Conservation (phyloP, 2,113 vertebrate genomes). For the Carlito syrichta region DNA sequence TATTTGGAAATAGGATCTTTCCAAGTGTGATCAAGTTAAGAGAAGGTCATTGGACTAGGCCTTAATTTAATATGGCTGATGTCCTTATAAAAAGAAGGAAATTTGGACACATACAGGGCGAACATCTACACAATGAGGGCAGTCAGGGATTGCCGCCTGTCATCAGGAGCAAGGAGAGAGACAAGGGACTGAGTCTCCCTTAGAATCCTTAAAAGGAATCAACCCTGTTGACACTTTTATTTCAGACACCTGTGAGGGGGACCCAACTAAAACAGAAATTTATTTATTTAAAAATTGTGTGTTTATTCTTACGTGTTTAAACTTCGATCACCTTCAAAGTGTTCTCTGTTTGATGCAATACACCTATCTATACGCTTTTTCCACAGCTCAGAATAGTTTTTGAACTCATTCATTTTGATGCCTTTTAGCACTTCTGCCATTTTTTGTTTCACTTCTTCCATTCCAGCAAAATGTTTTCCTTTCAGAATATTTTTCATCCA, state of each 20-base stretch:
- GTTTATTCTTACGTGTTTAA: too few species aligned
- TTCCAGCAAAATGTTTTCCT: too few species aligned
- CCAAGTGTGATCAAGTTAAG: neutral
- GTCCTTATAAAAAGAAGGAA: neutral
- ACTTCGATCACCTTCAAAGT: too few species aligned
- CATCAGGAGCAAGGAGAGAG: neutral
- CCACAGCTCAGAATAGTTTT: too few species aligned
- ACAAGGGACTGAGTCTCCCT: neutral
- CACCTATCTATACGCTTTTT: too few species aligned
- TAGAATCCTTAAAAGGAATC: neutral
- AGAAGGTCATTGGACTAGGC: neutral
- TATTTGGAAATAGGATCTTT: neutral
- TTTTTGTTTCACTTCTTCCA: too few species aligned
- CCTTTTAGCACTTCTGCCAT: too few species aligned
- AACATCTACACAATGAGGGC: neutral
- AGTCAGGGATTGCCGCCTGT: neutral
- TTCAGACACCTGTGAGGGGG: neutral
- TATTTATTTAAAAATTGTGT: too few species aligned
- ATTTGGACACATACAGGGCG: neutral
- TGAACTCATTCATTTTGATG: too few species aligned
- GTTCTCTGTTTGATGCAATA: too few species aligned
- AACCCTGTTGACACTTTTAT: neutral
- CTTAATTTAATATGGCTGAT: neutral
- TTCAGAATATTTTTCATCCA: too few species aligned
- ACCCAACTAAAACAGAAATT: too few species aligned